Evolutionary conservation across 1,140 invertebrate genomes (phyloP).

Genomic region (Stegodyphus mimosarum): DNA sequence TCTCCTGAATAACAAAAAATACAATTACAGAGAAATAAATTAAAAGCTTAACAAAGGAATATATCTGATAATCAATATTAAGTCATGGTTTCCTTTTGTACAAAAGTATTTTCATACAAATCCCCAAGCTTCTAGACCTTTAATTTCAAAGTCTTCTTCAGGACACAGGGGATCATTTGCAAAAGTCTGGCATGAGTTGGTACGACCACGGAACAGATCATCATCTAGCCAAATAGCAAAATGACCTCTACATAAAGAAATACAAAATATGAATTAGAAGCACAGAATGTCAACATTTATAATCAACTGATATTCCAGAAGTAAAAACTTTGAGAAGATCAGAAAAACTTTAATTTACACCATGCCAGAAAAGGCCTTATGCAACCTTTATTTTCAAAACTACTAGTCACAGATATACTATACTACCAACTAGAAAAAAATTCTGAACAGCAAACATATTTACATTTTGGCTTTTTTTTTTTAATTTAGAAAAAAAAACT

Average conservation of each 20-base stretch:
- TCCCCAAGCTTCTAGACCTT: constrained; percentile 95
- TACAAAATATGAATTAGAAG: neutral
- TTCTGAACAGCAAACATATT: no score
- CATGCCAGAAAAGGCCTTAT: no score
- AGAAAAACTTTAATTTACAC: neutral
- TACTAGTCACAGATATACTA: no score
- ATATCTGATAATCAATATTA: constrained; percentile 23
- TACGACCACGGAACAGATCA: constrained; percentile 94
- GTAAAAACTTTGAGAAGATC: neutral
- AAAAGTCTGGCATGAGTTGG: constrained; percentile 94
- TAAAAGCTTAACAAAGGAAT: constrained; percentile 40
- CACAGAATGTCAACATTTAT: neutral
- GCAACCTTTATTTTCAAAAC: no score
- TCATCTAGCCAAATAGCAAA: constrained; percentile 98
- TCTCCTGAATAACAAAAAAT: constrained; percentile 54
- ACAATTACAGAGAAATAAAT: constrained; percentile 36
- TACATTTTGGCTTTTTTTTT: no score
- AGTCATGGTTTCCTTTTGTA: constrained; percentile 51
- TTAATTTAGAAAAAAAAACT: no score
- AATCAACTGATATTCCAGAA: neutral
- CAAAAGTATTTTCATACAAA: constrained; percentile 72
- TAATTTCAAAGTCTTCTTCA: constrained; percentile 95
- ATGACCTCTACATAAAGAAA: constrained; percentile 78
- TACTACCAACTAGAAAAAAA: no score
- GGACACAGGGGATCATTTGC: constrained; percentile 92